phyloP scores from a whole-genome alignment of 1,140 invertebrate species.

The Littorina saxatilis region DNA sequence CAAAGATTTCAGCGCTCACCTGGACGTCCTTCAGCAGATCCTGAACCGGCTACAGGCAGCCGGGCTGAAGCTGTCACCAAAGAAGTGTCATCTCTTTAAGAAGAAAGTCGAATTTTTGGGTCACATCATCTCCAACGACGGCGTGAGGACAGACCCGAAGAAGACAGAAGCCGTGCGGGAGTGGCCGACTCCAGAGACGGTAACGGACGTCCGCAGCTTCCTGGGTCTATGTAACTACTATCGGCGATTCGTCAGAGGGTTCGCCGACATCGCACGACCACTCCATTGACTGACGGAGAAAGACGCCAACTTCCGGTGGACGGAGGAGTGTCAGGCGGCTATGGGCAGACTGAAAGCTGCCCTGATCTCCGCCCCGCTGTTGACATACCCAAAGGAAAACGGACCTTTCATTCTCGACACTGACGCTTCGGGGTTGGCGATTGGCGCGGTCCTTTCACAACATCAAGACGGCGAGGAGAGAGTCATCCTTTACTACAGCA shows the following conservation, averaged over 20 bases:
- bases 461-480: slow-evolving; percentile 42
- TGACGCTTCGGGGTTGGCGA: slow-evolving; percentile 50
- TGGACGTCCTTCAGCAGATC: slow-evolving; percentile 44
- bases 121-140: slow-evolving; percentile 38
- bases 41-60: slow-evolving; percentile 46
- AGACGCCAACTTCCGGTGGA: slow-evolving; percentile 46
- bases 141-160: slow-evolving; percentile 32
- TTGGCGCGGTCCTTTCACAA: slow-evolving; percentile 62
- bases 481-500: slow-evolving; percentile 47
- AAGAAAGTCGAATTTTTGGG: slow-evolving; percentile 48
- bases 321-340: slow-evolving; percentile 26
- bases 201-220: slow-evolving; percentile 42
- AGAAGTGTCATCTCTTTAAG: slow-evolving; percentile 53
- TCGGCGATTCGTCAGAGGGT: slow-evolving; percentile 37
- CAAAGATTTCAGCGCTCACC: slow-evolving; percentile 38
- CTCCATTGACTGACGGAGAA: slow-evolving; percentile 49
- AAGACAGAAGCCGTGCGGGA: slow-evolving; percentile 39
- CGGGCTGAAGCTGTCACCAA: slow-evolving; percentile 48
- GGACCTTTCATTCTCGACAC: slow-evolving; percentile 48
- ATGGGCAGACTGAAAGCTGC: slow-evolving; percentile 44
- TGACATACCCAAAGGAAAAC: slow-evolving; percentile 40
- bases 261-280: slow-evolving; percentile 46
- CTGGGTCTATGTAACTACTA: slow-evolving; percentile 48
- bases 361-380: slow-evolving; percentile 43
- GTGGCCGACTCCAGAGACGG: slow-evolving; percentile 39